Evolutionary conservation across 2,113 vertebrate genomes (phyloP), one percentile per base, ranked within the genome.

Genomic region (Orcinus orca): DNA sequence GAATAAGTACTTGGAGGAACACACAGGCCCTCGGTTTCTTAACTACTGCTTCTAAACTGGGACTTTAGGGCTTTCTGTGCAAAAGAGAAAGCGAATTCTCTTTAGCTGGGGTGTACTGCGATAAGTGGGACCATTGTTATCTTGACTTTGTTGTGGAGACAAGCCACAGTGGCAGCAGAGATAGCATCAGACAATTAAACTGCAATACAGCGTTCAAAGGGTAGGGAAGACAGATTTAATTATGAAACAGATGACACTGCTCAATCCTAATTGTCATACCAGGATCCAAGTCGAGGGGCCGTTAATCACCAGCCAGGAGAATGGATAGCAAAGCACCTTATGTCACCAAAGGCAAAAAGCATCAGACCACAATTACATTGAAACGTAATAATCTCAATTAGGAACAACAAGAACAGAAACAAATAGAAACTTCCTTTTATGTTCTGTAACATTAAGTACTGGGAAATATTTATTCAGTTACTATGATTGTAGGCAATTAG

Each of bases 161-260:
- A 65, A 68, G 87, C 31, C 33, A 50, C 53, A 26, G 33, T 73
- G 44, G 74, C 26, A 17, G n/a, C 67, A 60, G 70, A 95, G 93
- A 93, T 62, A 93, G 79, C 81, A 83, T 71, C 88, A 38, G 70
- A 65, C 93, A 97, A 95, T 97, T 97, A 97, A 95, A 93, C 65
- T 55, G 86, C 81, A 89, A 83, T 44, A 63, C 26, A 84, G 79
- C 15, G 8, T 88, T 97, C 88, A 97, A 96, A 98, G 93, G 96
- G 81, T 89, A 73, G 65, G 93, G 88, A 97, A 97, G 96, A 96
- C 63, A 85, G 91, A 96, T 97, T 97, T 97, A 98, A 97, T 97
- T 97, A 97, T 79, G 86, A 90, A 97, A 88, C 87, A 96, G 93
- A 96, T 88, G 94, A 97, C 70, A 90, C 89, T 58, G 73, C 83